Base-by-base conservation (phyloP, 2,113 vertebrate genomes). In the Malurus elegans region DNA sequence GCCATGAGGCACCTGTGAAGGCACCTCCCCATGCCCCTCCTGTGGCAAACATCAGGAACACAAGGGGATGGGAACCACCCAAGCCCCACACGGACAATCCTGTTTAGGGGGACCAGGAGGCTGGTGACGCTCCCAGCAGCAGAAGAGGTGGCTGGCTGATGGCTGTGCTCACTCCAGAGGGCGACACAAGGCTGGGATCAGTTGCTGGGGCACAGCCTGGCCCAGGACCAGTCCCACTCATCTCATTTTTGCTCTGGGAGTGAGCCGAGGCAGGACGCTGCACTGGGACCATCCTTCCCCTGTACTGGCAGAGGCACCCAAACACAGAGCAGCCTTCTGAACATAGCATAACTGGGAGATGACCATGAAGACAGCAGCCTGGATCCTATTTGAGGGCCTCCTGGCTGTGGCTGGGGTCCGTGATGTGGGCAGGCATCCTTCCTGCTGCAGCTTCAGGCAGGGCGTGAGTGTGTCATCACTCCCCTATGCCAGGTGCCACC, bases 151-250 rank as follows among this genome's bases (percentile, higher is more conserved):
- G 11, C 21, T 2, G 24, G 26, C 19, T 48, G 12, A 3, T 3
- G 8, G 23, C 26, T 54, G 44, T 1, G 2, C 67, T 60, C 0
- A 0, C 4, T 61, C n/a, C 19, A 50, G 23, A 50, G 23, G 18
- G 19, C 11, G 8, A 40, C 34, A 36, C 19, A 11, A 0, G 3
- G 58, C 64, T 69, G 28, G 31, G 50, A 20, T 6, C 1, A 15
- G 70, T 51, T 74, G 21, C 50, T 79, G 66, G 19, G 44, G 12
- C 66, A 61, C 61, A 88, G 44, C 57, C 79, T 79, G 48, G 24
- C 40, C 0, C 1, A 61, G 76, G 45, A 54, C 18, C 50, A 64
- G 14, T 92, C 65, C 24, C 34, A 21, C 14, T 86, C 47, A 48
- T 92, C 67, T 92, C 74, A 28, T 62, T 86, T 86, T 78, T 72